phyloP scores from a whole-genome alignment of 2,888 invertebrate species.

The Busseola fusca region DNA sequence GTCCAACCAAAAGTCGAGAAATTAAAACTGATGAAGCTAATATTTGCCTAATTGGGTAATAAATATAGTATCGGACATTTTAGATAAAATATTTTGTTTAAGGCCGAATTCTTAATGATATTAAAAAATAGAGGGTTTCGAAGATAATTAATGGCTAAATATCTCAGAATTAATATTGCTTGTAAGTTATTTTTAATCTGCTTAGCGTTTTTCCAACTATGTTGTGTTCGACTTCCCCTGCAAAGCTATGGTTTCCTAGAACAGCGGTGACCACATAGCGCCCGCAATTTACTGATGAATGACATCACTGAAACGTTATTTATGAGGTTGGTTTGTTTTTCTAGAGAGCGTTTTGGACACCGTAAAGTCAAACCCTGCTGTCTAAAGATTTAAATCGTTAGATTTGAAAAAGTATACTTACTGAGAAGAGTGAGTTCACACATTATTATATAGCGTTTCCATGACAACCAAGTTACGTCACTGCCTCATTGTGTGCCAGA shows the following conservation, averaged over 20 bases:
- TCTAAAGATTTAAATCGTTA: not conserved
- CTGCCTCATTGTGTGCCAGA: too few species aligned
- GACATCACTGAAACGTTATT: not conserved
- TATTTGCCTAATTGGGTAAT: constrained; percentile 35
- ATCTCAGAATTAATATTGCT: too few species aligned
- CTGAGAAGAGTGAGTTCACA: too few species aligned
- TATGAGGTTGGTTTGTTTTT: too few species aligned
- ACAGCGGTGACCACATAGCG: too few species aligned
- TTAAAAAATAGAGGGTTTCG: constrained; percentile 30
- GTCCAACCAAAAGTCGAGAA: constrained; percentile 16
- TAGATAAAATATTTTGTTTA: constrained; percentile 28
- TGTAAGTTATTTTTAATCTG: too few species aligned
- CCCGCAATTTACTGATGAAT: not conserved
- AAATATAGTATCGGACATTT: constrained; percentile 44
- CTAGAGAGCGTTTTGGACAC: not conserved
- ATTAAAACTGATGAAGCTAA: constrained; percentile 50
- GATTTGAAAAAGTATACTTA: not conserved
- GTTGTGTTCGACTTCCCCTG: not conserved
- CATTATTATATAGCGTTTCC: too few species aligned
- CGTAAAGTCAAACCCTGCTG: not conserved
- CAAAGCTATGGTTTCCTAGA: too few species aligned
- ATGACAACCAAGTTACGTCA: too few species aligned
- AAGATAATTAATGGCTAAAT: constrained; percentile 12
- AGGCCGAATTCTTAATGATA: constrained; percentile 1
- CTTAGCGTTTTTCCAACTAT: not conserved